A percentile compares a stretch with the other conserved stretches of the same genome.
phyloP scores from a whole-genome alignment of 2,113 vertebrate genomes.

The human (Homo sapiens) region DNA sequence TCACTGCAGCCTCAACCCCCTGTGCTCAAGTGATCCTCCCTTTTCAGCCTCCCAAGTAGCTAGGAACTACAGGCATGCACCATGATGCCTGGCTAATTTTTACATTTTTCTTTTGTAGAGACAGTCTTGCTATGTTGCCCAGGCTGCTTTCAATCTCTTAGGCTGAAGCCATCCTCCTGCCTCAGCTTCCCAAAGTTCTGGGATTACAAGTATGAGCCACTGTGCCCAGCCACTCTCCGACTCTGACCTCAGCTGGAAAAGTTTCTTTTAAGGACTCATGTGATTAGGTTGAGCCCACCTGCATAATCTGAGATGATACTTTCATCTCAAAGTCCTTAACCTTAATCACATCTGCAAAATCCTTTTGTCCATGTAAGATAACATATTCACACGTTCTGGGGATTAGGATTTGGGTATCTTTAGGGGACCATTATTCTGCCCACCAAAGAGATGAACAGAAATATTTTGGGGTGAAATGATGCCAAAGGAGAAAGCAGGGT shows the following conservation, averaged over 20 bases:
- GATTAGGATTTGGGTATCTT: background rate
- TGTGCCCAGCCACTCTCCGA: background rate
- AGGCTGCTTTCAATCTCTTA: too few relatives aligned
- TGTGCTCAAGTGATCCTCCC: too few relatives aligned
- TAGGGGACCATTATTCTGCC: background rate
- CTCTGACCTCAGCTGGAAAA: background rate
- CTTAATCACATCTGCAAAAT: background rate
- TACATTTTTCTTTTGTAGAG: too few relatives aligned
- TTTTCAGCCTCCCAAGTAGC: too few relatives aligned
- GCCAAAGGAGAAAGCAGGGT: background rate
- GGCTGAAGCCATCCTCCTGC: too few relatives aligned
- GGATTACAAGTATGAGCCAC: too few relatives aligned
- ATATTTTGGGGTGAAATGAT: background rate
- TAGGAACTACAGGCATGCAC: too few relatives aligned
- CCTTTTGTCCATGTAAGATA: background rate
- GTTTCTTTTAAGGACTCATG: background rate
- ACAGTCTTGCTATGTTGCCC: too few relatives aligned
- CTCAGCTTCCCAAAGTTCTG: too few relatives aligned
- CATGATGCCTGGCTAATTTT: too few relatives aligned
- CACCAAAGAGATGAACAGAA: background rate
- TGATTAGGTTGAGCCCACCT: background rate
- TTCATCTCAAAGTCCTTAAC: background rate
- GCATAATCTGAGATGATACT: background rate
- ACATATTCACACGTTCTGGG: background rate
- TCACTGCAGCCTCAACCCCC: too few relatives aligned